These are phyloP conservation scores for Conger conger DNA, from an alignment of 2,113 vertebrate species.

Conservation along the genomic window DNA sequence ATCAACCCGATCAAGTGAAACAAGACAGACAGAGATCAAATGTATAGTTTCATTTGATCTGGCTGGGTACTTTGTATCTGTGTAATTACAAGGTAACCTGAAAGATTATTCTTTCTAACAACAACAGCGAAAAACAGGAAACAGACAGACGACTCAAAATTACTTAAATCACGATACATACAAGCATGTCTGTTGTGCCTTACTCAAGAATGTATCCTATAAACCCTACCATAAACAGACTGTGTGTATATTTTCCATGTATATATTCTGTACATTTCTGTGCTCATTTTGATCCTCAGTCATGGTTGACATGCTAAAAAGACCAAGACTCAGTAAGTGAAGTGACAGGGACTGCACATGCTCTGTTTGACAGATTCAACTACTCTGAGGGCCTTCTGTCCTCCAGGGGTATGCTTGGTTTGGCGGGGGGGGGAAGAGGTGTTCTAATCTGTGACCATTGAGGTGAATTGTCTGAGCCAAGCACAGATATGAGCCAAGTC, in stretches of 20 bases:
- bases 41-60: neutral
- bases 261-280: neutral
- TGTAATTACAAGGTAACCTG: neutral
- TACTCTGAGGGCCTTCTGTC: neutral
- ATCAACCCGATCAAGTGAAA: neutral
- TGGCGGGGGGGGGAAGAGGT: too few relatives aligned
- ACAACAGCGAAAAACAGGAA: neutral
- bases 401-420: too few relatives aligned
- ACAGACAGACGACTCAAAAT: neutral
- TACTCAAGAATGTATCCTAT: conserved; percentile 22
- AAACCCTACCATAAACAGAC: neutral
- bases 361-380: neutral
- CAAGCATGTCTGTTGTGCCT: neutral
- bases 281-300: conserved; percentile 3
- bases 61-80: neutral
- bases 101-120: conserved; percentile 16
- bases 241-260: neutral
- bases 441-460: too few relatives aligned
- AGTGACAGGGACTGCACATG: neutral
- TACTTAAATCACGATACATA: neutral
- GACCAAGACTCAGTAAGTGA: neutral
- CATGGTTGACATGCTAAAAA: neutral
- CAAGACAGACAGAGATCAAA: neutral
- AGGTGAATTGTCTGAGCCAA: too few relatives aligned
- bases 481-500: too few relatives aligned